Evolutionary conservation across 64 coral and sea anemone species (phyloP), one percentile per base, ranked within the genome.

Genomic region (Actinia tenebrosa): DNA sequence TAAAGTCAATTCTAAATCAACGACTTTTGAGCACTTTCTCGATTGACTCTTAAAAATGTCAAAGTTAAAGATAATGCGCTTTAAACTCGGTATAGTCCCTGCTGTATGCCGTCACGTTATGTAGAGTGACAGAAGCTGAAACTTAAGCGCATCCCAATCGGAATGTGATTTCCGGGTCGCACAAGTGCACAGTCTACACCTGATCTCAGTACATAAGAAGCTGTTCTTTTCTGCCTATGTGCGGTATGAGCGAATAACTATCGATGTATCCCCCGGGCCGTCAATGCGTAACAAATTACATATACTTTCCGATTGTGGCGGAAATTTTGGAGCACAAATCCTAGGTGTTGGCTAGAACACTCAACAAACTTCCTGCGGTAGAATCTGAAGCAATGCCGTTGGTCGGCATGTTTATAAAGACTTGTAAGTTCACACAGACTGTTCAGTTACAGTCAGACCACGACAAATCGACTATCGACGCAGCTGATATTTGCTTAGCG

Each of bases 291-390:
- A 53, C 79, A 10, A 81, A 50, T 81, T 81, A 81, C 79, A 81
- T 81, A 52, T 81, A 53, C 79, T 53, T 53, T 53, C 44, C 79
- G 50, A 53, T 81, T 23, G 46, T 81, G 43, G 79, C 79, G 79
- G 79, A 81, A 81, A 79, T 79, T 79, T 53, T 53, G 44, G n/a
- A 75, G 69, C 42, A 23, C 50, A 81, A 81, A 20, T 53, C 46
- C 14, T 50, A 81, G 79, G 79, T 81, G 79, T 81, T 81, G 43
- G 79, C 50, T 81, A 20, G 46, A 20, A 45, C 50, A 19, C 43
- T 81, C 17, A 53, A 81, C 79, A 52, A 79, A 75, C 79, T 19
- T 81, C 79, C 79, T 81, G 79, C 79, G 79, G 45, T 81, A 81
- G 45, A 5, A 53, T 18, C 44, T 19, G 50, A 81, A 44, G 79